Percentiles rank a stretch among this genome's conserved stretches.
phyloP scores from a whole-genome alignment of 2,113 vertebrate species.

The Ophthalmolycus amberensis region DNA sequence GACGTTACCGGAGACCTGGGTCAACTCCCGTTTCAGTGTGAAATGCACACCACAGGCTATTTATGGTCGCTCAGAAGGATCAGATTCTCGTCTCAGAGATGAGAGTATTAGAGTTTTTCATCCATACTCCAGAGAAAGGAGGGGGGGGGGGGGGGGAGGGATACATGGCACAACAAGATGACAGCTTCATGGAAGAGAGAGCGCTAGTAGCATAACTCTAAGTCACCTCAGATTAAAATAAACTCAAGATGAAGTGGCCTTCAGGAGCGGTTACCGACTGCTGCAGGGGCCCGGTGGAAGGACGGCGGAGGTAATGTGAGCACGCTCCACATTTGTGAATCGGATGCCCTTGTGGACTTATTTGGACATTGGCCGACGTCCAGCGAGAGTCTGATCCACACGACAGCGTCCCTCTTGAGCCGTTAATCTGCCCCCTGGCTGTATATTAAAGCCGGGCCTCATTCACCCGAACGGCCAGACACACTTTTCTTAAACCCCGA shows the following conservation, averaged over 20 bases:
- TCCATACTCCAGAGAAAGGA: background rate
- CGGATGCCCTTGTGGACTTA: slow-evolving; percentile 78
- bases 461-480: slow-evolving; percentile 27
- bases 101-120: background rate
- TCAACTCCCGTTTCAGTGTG: slow-evolving; percentile 48
- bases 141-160: too few species aligned
- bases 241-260: background rate
- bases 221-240: background rate
- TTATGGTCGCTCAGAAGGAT: slow-evolving; percentile 46
- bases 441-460: slow-evolving; percentile 64
- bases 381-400: slow-evolving; percentile 67
- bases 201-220: background rate
- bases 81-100: slow-evolving; percentile 39
- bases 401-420: slow-evolving; percentile 53
- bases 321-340: slow-evolving; percentile 71
- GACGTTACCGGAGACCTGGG: slow-evolving; percentile 26
- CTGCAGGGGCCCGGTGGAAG: background rate
- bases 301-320: slow-evolving; percentile 37
- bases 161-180: background rate
- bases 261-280: background rate
- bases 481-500: slow-evolving; percentile 8
- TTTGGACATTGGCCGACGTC: slow-evolving; percentile 78
- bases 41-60: slow-evolving; percentile 57
- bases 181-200: background rate
- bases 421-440: slow-evolving; percentile 69